These are phyloP conservation scores for Pterois miles DNA, from an alignment of 2,797 vertebrate genomes.

Conservation along the genomic window DNA sequence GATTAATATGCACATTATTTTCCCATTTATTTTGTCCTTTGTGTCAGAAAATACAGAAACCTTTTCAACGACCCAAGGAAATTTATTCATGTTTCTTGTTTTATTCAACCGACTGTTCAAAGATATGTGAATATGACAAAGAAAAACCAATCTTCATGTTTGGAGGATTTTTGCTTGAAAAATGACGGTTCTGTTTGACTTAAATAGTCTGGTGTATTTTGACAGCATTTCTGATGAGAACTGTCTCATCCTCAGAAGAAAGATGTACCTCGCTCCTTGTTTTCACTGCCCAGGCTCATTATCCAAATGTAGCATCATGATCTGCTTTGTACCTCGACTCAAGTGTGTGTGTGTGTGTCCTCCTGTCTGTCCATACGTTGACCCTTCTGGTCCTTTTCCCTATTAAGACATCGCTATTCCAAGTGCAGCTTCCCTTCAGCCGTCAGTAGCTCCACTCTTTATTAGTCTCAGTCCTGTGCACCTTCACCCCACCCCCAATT, in stretches of 20 bases:
- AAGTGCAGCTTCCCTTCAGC: conserved; percentile 30
- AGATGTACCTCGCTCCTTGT: not conserved
- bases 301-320: conserved; percentile 23
- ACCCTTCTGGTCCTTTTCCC: conserved; percentile 18
- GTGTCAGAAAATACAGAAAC: not conserved
- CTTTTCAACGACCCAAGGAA: not conserved
- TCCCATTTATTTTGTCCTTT: not conserved
- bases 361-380: conserved; percentile 11
- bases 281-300: conserved; percentile 22
- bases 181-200: not conserved
- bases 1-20: not conserved
- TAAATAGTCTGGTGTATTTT: not conserved
- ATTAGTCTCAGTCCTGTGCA: conserved; percentile 53
- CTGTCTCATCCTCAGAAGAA: not conserved
- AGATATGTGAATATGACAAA: not conserved
- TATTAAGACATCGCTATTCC: conserved; percentile 37
- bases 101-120: not conserved
- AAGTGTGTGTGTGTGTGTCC: not conserved
- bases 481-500: conserved; percentile 44
- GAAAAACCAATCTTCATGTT: not conserved
- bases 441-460: conserved; percentile 41
- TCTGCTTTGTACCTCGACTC: not conserved
- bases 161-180: not conserved
- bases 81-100: not conserved
- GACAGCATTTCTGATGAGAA: conserved; percentile 1